These are phyloP conservation scores for Coccyzus lansbergi DNA, from an alignment of 2,797 vertebrate genomes.

Conservation along the genomic window DNA sequence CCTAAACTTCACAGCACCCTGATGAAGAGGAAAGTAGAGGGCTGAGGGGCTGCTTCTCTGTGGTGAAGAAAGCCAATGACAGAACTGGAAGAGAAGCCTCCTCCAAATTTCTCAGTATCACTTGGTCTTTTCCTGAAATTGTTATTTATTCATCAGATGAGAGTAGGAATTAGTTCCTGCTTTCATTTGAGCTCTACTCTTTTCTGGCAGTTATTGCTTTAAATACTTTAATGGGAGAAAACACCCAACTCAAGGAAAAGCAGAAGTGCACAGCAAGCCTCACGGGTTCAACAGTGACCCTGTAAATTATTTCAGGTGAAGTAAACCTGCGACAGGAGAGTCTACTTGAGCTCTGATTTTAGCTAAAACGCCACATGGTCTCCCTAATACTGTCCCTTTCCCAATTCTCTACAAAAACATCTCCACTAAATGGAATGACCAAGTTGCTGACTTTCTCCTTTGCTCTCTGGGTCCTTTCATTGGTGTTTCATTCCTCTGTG, in stretches of 20 bases:
- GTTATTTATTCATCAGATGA: background rate
- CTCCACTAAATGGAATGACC: background rate
- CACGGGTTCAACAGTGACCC: background rate
- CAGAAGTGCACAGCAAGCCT: background rate
- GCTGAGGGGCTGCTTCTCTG: background rate
- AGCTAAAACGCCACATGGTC: background rate
- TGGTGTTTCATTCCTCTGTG: background rate
- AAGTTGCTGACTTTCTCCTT: background rate
- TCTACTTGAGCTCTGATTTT: background rate
- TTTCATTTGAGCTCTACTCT: background rate
- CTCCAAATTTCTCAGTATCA: background rate
- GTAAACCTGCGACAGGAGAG: background rate
- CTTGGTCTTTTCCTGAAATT: background rate
- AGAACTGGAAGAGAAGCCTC: background rate
- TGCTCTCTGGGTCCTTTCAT: background rate
- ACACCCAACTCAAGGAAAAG: background rate
- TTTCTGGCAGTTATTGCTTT: background rate
- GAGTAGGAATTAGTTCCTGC: background rate
- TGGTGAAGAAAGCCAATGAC: background rate
- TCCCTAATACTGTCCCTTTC: background rate
- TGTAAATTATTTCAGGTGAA: background rate
- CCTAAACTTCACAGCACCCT: background rate
- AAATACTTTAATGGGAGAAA: background rate
- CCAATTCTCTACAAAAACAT: background rate
- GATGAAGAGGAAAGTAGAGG: background rate